These are phyloP conservation scores for Pangasianodon gigas DNA, from an alignment of 2,113 vertebrate genomes.

Conservation along the genomic window DNA sequence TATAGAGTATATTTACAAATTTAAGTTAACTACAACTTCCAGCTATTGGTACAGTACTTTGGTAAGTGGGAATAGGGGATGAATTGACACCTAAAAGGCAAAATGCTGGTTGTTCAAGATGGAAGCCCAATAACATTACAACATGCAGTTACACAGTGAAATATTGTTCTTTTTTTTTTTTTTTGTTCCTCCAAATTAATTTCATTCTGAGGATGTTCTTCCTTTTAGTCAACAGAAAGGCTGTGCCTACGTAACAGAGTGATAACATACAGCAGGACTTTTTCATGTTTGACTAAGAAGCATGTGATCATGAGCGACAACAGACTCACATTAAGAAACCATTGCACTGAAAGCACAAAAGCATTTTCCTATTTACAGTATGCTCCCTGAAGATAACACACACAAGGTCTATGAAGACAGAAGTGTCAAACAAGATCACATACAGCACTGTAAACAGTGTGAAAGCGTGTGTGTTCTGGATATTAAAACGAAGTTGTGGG, in stretches of 20 bases:
- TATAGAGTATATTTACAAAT: not conserved
- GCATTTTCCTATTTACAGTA: conserved; percentile 25
- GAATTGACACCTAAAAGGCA: not conserved
- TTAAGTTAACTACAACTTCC: not conserved
- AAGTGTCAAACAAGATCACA: conserved; percentile 9
- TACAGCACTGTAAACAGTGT: not conserved
- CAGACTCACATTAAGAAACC: not conserved
- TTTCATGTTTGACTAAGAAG: conserved; percentile 5
- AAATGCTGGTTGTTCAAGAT: not conserved
- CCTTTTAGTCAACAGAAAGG: not conserved
- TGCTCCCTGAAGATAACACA: not conserved
- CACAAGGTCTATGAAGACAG: conserved; percentile 20
- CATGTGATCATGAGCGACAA: not conserved
- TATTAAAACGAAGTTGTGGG: not conserved
- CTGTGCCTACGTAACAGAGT: not conserved
- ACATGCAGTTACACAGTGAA: not conserved
- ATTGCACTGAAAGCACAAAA: not conserved
- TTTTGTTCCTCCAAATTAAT: not conserved
- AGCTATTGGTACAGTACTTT: not conserved
- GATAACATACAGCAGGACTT: conserved; percentile 4
- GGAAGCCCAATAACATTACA: not conserved
- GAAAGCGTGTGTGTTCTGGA: conserved; percentile 10
- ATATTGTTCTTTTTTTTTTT: not conserved
- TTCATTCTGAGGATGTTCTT: not conserved
- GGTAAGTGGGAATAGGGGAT: not conserved